These are phyloP conservation scores for Ranitomeya imitator DNA, from an alignment of 2,113 vertebrate genomes.

Conservation along the genomic window DNA sequence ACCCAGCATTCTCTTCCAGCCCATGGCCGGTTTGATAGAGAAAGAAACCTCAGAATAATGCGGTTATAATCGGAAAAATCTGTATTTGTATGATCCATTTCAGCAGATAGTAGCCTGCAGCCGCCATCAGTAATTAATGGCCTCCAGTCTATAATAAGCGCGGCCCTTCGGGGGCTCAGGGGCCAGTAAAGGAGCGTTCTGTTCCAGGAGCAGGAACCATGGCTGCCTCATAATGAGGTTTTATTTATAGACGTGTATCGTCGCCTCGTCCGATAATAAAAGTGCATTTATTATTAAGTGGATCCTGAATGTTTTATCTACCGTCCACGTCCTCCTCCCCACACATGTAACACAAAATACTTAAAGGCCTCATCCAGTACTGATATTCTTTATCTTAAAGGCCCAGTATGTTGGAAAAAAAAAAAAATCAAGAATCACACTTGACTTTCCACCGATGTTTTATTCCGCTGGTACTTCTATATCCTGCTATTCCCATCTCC, in stretches of 20 bases:
- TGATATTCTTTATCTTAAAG: too few relatives aligned
- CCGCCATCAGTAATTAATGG: not conserved
- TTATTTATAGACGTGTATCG: not conserved
- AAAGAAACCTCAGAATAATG: not conserved
- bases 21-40: not conserved
- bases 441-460: too few relatives aligned
- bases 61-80: not conserved
- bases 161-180: too few relatives aligned
- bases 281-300: not conserved
- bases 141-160: not conserved
- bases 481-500: too few relatives aligned
- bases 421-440: too few relatives aligned
- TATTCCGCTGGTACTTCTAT: too few relatives aligned
- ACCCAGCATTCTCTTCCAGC: too few relatives aligned
- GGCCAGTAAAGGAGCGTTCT: not conserved
- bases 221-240: constrained; percentile 41
- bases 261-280: constrained; percentile 26
- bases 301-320: not conserved
- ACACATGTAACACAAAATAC: too few relatives aligned
- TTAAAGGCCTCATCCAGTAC: too few relatives aligned
- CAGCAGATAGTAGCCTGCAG: not conserved
- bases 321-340: not conserved
- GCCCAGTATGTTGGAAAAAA: too few relatives aligned
- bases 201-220: not conserved
- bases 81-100: not conserved